These are phyloP conservation scores for Acanthopagrus latus DNA, from an alignment of 2,797 vertebrate species.

Conservation along the genomic window DNA sequence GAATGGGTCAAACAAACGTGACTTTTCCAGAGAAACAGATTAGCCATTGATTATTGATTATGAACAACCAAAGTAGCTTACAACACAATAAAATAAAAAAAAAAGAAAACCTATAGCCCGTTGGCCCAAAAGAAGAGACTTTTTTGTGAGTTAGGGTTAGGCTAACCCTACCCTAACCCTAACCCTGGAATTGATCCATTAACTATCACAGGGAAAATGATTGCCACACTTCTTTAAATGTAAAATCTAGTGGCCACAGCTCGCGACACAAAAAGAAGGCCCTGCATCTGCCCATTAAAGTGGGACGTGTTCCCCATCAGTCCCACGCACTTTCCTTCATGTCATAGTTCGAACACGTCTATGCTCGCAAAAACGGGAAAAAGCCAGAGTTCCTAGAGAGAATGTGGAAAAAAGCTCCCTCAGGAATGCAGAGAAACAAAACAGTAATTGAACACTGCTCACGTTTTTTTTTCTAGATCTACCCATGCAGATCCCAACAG, in stretches of 20 bases:
- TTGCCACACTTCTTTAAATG: neutral
- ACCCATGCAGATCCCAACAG: constrained; percentile 86
- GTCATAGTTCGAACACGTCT: constrained; percentile 34
- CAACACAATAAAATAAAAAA: too few species aligned
- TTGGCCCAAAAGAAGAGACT: too few species aligned
- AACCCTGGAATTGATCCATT: neutral
- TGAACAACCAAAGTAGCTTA: too few species aligned
- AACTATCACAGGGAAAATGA: neutral
- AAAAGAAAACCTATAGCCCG: too few species aligned
- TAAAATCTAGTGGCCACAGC: neutral
- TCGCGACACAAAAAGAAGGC: neutral
- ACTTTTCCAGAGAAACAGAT: too few species aligned
- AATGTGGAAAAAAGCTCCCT: constrained; percentile 17
- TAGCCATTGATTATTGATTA: too few species aligned
- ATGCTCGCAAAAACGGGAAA: constrained; percentile 16
- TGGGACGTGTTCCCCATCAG: neutral
- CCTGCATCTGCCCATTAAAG: neutral
- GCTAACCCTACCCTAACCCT: too few species aligned
- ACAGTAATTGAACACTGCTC: constrained; percentile 69
- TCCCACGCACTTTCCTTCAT: constrained; percentile 19
- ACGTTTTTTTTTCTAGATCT: constrained; percentile 89
- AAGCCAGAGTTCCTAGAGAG: constrained; percentile 6
- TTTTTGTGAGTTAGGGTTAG: too few species aligned
- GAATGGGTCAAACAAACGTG: too few species aligned
- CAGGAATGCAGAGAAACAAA: constrained; percentile 21